phyloP scores from a whole-genome alignment of 2,113 vertebrate species.

The Mugil cephalus region DNA sequence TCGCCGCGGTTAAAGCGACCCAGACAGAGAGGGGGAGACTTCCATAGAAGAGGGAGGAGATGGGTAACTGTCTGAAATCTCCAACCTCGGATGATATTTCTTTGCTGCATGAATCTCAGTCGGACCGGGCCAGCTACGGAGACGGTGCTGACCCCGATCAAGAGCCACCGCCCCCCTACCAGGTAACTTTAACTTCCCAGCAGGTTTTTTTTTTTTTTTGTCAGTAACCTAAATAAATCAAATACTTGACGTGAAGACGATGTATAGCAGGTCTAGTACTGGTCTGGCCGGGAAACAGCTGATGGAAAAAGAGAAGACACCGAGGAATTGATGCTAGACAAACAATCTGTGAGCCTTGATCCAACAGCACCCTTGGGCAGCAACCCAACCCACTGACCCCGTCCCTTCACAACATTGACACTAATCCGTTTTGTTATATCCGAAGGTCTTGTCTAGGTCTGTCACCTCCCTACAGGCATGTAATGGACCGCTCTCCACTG shows the following conservation, averaged over 20 bases:
- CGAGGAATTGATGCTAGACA: not conserved
- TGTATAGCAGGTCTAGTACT: not conserved
- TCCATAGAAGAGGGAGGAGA: conserved; percentile 78
- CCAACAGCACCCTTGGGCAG: conserved; percentile 24
- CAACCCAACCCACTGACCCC: conserved; percentile 43
- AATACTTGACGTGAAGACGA: not conserved
- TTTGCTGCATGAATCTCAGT: conserved; percentile 96
- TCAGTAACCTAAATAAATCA: not conserved
- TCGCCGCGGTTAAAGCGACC: conserved; percentile 26
- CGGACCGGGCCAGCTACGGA: conserved; percentile 94
- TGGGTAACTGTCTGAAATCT: conserved; percentile 98
- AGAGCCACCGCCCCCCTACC: conserved; percentile 96
- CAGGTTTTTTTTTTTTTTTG: not conserved
- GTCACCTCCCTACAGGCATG: conserved; percentile 21
- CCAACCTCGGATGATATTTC: conserved; percentile 98
- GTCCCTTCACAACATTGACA: conserved; percentile 36
- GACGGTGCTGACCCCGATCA: conserved; percentile 92
- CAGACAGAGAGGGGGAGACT: conserved; percentile 42
- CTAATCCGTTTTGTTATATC: conserved; percentile 76
- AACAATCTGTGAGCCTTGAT: not conserved
- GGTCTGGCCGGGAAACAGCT: not conserved
- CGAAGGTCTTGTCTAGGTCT: conserved; percentile 37
- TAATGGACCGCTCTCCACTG: conserved; percentile 14
- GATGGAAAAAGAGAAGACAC: not conserved
- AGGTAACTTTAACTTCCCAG: conserved; percentile 83